Evolutionary conservation across 2,888 invertebrate genomes (phyloP), one percentile per base, ranked within the genome.

Genomic region (Actias luna): DNA sequence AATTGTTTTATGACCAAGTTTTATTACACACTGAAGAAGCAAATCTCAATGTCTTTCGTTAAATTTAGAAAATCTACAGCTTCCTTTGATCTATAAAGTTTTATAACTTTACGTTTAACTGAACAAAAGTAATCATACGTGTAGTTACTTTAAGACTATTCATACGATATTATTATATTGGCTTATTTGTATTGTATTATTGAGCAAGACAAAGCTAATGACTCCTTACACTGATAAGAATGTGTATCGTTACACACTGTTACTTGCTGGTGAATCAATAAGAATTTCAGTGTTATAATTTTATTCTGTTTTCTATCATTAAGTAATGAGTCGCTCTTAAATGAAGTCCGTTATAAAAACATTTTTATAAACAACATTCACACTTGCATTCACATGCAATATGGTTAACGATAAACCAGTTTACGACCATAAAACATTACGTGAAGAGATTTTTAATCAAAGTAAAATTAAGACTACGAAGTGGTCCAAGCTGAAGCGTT

Each of bases 151-250:
- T 8, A 46, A 12, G 46, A 46, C 18, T 46, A 22, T 42, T 33
- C 1, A 62, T 29, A 42, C 35, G 35, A 63, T 57, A n/a, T 60
- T 60, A 60, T 57, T 58, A 58, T 22, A 25, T 55, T 73, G 72
- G 73, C 69, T 73, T 76, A 74, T 75, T 75, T 76, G 70, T 75
- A 72, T 74, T 70, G 66, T 72, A 70, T 80, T 71, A 76, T 78
- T 71, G 77, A 77, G 74, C 67, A 75, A 63, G 70, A 67, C 69
- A 68, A 65, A 79, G 87, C 79, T 83, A 84, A 85, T 83, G 84
- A 89, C 87, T 80, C 77, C 71, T 75, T 74, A 62, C 63, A 66
- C 61, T 75, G 90, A 92, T 90, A 89, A 89, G 75, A 69, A 65
- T 88, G 82, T 85, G 87, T 85, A 82, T 67, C 70, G 67, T 68